phyloP scores from a whole-genome alignment of 2,888 invertebrate species.

The Platypus cylindrus region DNA sequence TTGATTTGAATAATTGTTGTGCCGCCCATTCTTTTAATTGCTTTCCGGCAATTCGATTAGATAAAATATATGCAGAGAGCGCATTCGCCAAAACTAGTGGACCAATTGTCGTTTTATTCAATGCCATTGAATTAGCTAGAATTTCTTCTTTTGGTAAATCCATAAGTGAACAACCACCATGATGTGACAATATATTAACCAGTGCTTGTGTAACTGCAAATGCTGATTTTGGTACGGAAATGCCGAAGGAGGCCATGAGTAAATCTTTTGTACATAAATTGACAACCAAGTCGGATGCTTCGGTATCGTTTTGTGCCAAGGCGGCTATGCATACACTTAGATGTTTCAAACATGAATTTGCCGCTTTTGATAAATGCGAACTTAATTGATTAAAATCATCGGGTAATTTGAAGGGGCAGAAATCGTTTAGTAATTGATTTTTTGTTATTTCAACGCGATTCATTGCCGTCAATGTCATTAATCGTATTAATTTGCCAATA shows the following conservation, averaged over 20 bases:
- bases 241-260: conserved; percentile 35
- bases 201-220: conserved; percentile 45
- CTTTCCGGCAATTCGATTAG: conserved; percentile 36
- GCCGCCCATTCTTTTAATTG: conserved; percentile 47
- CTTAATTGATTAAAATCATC: conserved; percentile 27
- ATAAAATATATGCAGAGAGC: conserved; percentile 45
- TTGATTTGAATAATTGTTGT: conserved; percentile 42
- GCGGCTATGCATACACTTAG: conserved; percentile 38
- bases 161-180: conserved; percentile 34
- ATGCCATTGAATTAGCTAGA: conserved; percentile 15
- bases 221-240: conserved; percentile 25
- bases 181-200: conserved; percentile 41
- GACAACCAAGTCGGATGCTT: conserved; percentile 40
- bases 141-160: conserved; percentile 30
- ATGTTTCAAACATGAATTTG: conserved; percentile 30
- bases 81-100: conserved; percentile 46
- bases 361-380: conserved; percentile 26
- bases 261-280: conserved; percentile 43
- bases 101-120: conserved; percentile 21
- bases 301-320: conserved; percentile 41
- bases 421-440: conserved; percentile 22
- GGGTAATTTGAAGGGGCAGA: conserved; percentile 20
- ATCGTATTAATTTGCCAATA: conserved; percentile 39
- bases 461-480: conserved; percentile 47
- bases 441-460: conserved; percentile 38